Conservation (phyloP, 1,140 invertebrate species). For the Procambarus virginalis region DNA sequence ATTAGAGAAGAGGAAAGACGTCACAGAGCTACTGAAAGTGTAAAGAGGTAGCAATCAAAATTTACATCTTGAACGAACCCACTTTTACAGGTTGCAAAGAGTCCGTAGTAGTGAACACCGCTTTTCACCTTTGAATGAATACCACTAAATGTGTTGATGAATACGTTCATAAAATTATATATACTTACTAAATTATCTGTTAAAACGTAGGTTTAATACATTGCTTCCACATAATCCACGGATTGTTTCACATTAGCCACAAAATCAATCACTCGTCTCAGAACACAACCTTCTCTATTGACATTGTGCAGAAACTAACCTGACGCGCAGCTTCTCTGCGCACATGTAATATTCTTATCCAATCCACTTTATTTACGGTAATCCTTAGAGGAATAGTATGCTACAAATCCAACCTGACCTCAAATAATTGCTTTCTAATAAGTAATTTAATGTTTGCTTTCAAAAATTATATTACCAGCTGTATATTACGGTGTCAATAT, state of each 20-base stretch:
- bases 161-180: not conserved
- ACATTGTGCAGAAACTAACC: slow-evolving; percentile 10
- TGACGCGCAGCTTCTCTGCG: not conserved
- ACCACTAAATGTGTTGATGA: not conserved
- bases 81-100: not conserved
- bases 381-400: not conserved
- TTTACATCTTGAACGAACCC: not conserved
- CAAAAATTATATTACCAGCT: no score
- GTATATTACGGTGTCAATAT: no score
- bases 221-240: slow-evolving; percentile 5
- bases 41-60: no score
- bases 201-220: slow-evolving; percentile 1
- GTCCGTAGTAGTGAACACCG: not conserved
- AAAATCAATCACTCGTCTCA: not conserved
- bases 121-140: not conserved
- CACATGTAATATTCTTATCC: not conserved
- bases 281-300: slow-evolving; percentile 2
- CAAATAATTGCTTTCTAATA: no score
- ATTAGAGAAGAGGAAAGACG: no score
- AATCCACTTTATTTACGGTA: not conserved
- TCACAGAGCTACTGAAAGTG: no score
- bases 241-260: slow-evolving; percentile 1
- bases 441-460: no score
- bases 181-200: not conserved
- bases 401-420: no score